Conservation (phyloP, 2,888 invertebrate species). For the Cheilosia impressa region DNA sequence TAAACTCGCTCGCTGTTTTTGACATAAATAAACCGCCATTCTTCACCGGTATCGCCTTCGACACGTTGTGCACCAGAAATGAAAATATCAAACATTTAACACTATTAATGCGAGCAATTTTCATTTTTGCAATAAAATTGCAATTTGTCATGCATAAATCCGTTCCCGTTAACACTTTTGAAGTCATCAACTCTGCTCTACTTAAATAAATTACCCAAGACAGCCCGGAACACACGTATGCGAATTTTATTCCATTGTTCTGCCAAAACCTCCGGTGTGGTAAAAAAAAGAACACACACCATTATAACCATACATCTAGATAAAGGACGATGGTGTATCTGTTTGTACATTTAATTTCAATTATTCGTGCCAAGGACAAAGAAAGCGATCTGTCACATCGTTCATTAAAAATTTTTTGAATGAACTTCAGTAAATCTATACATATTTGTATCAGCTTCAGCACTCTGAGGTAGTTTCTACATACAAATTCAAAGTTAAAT, state of each 20-base stretch:
- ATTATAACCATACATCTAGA: conserved; percentile 12
- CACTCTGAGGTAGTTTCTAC: conserved; percentile 34
- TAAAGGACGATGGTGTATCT: conserved; percentile 13
- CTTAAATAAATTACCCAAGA: conserved; percentile 65
- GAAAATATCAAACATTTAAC: conserved; percentile 73
- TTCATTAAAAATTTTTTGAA: conserved; percentile 46
- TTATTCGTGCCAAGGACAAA: conserved; percentile 65
- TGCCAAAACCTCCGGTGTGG: background rate
- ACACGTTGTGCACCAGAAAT: conserved; percentile 49
- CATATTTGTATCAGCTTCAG: background rate
- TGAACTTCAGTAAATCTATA: conserved; percentile 25
- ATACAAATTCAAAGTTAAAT: conserved; percentile 69
- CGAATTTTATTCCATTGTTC: conserved; percentile 16
- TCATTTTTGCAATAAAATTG: conserved; percentile 70
- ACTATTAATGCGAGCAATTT: conserved; percentile 68
- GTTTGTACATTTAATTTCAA: conserved; percentile 62
- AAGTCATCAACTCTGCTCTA: conserved; percentile 48
- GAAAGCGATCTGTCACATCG: conserved; percentile 66
- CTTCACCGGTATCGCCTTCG: background rate
- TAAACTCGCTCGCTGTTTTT: conserved; percentile 6
- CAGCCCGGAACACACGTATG: conserved; percentile 12
- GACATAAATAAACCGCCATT: conserved; percentile 28
- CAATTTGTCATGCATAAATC: conserved; percentile 72
- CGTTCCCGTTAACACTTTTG: conserved; percentile 27
- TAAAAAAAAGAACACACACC: background rate